A percentile compares a stretch with the other conserved stretches of the same genome.
phyloP scores from a whole-genome alignment of 2,888 invertebrate genomes.

The Noctua janthina region DNA sequence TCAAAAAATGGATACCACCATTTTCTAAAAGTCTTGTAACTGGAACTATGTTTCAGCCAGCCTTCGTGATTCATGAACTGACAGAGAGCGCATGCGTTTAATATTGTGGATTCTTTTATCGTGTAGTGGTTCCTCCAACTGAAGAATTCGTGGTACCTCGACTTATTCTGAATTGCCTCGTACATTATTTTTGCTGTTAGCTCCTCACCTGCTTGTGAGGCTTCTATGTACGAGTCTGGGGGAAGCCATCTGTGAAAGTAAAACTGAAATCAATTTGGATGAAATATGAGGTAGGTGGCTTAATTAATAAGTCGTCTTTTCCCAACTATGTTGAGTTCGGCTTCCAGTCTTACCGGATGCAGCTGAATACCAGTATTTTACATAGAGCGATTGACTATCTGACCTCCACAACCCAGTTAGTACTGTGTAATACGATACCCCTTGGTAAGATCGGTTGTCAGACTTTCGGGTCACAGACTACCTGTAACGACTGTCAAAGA shows the following conservation, averaged over 20 bases:
- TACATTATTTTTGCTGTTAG: slow-evolving; percentile 75
- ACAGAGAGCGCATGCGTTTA: slow-evolving; percentile 79
- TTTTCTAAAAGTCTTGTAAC: slow-evolving; percentile 72
- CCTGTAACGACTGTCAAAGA: not conserved
- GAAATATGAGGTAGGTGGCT: not conserved
- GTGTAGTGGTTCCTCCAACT: slow-evolving; percentile 80
- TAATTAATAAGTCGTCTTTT: not conserved
- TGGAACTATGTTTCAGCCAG: slow-evolving; percentile 68
- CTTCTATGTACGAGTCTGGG: slow-evolving; percentile 78
- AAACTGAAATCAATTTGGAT: not conserved
- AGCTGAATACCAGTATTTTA: not conserved
- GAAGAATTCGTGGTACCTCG: slow-evolving; percentile 78
- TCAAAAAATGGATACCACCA: slow-evolving; percentile 81
- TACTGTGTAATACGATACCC: not conserved
- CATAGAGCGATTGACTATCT: not conserved
- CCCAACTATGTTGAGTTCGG: not conserved
- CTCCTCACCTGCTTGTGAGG: slow-evolving; percentile 64
- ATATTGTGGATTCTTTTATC: slow-evolving; percentile 66
- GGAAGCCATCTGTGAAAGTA: slow-evolving; percentile 74
- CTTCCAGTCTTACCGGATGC: not conserved
- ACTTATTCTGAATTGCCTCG: slow-evolving; percentile 70
- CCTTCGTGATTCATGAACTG: slow-evolving; percentile 73
- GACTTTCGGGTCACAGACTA: not conserved
- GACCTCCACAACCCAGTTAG: not conserved
- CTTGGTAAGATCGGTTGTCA: not conserved